Evolutionary conservation across 2,797 vertebrate species (phyloP).

Genomic region (Enteromius unitaeniatus): DNA sequence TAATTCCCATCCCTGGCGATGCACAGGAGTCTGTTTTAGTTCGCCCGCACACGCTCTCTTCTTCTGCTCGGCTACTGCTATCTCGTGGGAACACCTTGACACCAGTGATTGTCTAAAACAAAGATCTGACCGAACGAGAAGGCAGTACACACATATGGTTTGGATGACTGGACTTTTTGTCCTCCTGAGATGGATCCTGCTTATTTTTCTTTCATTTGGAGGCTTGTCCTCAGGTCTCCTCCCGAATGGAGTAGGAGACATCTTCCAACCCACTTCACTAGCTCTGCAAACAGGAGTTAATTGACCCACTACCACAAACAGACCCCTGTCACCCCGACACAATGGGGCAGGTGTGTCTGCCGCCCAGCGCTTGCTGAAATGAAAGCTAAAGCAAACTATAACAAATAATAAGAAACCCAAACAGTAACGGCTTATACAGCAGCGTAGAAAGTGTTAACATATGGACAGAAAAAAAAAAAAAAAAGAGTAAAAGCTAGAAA

Average conservation of each 20-base stretch:
- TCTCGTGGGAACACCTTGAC: slow-evolving; percentile 51
- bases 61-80: slow-evolving; percentile 27
- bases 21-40: slow-evolving; percentile 1
- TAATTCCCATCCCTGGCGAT: slow-evolving; percentile 2
- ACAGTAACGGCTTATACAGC: background rate
- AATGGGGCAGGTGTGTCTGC: slow-evolving; percentile 27
- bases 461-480: background rate
- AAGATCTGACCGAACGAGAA: slow-evolving; percentile 8
- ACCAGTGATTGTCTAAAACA: slow-evolving; percentile 37
- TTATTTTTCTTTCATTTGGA: slow-evolving; percentile 63
- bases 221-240: slow-evolving; percentile 52
- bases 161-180: slow-evolving; percentile 45
- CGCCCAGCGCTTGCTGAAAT: background rate
- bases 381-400: slow-evolving; percentile 25
- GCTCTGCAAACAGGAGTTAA: slow-evolving; percentile 61
- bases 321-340: slow-evolving; percentile 3
- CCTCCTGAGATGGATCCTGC: slow-evolving; percentile 53
- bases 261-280: slow-evolving; percentile 59
- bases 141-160: slow-evolving; percentile 49
- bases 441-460: background rate
- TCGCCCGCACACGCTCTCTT: background rate
- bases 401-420: slow-evolving; percentile 32
- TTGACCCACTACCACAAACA: slow-evolving; percentile 40
- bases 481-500: background rate
- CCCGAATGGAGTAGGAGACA: slow-evolving; percentile 51